These are phyloP conservation scores for Saxicola maurus DNA, from an alignment of 2,797 vertebrate species.

Conservation along the genomic window DNA sequence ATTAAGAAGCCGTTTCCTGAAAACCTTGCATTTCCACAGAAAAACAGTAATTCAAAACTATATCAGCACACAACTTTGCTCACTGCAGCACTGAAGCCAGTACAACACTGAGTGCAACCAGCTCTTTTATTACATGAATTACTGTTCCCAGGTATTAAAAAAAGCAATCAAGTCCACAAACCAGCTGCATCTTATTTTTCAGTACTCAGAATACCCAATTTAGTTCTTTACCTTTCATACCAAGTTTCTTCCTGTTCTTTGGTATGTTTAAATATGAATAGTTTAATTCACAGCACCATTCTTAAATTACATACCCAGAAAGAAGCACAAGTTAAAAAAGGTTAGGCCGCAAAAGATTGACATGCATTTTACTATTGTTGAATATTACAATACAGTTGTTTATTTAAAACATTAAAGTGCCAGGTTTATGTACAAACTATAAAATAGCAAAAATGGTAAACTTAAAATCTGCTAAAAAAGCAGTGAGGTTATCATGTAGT, in stretches of 20 bases:
- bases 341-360: background rate
- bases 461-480: slow-evolving; percentile 47
- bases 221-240: background rate
- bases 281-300: background rate
- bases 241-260: background rate
- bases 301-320: background rate
- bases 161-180: background rate
- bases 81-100: background rate
- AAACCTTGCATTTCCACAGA: background rate
- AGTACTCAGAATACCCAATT: background rate
- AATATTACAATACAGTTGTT: slow-evolving; percentile 4
- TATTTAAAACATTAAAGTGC: slow-evolving; percentile 67
- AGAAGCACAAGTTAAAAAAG: background rate
- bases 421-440: slow-evolving; percentile 63
- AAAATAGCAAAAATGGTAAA: slow-evolving; percentile 58
- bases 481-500: background rate
- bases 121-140: background rate
- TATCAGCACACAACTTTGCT: background rate
- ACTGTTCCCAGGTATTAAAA: background rate
- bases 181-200: background rate
- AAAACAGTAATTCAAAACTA: background rate
- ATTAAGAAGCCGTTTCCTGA: background rate
- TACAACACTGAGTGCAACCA: background rate
- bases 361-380: background rate
- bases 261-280: background rate